These are phyloP conservation scores for Poliocrania exsul DNA, from an alignment of 2,797 vertebrate species.

Conservation along the genomic window DNA sequence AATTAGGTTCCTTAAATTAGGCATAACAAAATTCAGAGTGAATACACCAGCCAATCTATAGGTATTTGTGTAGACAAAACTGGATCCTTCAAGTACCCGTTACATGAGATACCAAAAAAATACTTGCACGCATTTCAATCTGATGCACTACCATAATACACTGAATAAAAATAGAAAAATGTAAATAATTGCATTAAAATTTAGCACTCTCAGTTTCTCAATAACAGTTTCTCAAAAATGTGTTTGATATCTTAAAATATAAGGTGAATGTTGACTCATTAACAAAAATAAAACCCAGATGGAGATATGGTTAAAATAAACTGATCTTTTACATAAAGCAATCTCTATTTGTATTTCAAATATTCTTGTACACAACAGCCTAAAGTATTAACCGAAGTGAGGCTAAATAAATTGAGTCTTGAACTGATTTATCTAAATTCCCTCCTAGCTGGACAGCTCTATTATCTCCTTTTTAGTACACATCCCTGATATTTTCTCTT, in stretches of 20 bases:
- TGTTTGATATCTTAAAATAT: constrained; percentile 2
- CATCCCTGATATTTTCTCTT: neutral
- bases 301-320: constrained; percentile 29
- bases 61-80: constrained; percentile 3
- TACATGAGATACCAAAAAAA: neutral
- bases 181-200: constrained; percentile 18
- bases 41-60: neutral
- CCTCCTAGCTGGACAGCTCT: neutral
- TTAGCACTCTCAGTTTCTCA: neutral
- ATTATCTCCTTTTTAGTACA: neutral
- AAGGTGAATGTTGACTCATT: constrained; percentile 36
- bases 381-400: neutral
- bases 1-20: constrained; percentile 17
- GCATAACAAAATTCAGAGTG: constrained; percentile 31
- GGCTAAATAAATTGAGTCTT: neutral
- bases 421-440: neutral
- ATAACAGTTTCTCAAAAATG: neutral
- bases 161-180: constrained; percentile 13
- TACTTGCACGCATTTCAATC: neutral
- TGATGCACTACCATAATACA: neutral
- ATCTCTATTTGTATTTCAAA: neutral
- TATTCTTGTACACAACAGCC: neutral
- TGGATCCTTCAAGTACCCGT: neutral
- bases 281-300: constrained; percentile 33
- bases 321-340: neutral